Evolutionary conservation across 2,888 invertebrate genomes (phyloP), one percentile per base, ranked within the genome.

Genomic region (Andrena chrysosceles): DNA sequence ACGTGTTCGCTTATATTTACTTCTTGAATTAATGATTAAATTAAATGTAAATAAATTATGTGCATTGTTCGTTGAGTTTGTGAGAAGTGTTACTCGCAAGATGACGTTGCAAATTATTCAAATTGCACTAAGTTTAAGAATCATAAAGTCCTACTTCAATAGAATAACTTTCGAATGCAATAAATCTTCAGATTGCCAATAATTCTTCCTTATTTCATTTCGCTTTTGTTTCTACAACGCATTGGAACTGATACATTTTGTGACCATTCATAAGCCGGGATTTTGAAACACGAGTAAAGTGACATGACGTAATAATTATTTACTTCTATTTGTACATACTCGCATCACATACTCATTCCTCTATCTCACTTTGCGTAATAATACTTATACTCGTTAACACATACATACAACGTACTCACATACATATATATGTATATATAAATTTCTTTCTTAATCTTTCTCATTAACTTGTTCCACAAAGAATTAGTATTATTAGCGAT

Each of bases 401-500:
- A 72, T 69, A 62, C 80, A 73, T 54, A 73, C 62, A 35, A 72
- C 54, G 64, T 76, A 66, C 52, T 64, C 68, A 67, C 64, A 62
- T 82, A 82, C 33, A 67, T 60, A 49, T 54, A 62, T 48, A 62
- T 62, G 16, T 49, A 42, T 72, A 62, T 75, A 48, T 62, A 33
- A 31, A 56, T 42, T 56, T 56, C 56, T 54, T 33, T 77, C 54
- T 31, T 13, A 48, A 68, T 63, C 70, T 49, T 29, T 42, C 20
- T n/a, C 35, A 52, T 49, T 76, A 64, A 31, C 54, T 75, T 74
- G 69, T 83, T 76, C 49, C 79, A 84, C 83, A 71, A 83, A 83
- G 83, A 75, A 62, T 63, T 56, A 33, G 63, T 56, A 73, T 52
- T 33, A 60, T 56, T 66, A 66, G 8, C 23, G n/a, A n/a, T n/a